These are phyloP conservation scores for Hybognathus amarus DNA, from an alignment of 2,797 vertebrate species.

Conservation along the genomic window DNA sequence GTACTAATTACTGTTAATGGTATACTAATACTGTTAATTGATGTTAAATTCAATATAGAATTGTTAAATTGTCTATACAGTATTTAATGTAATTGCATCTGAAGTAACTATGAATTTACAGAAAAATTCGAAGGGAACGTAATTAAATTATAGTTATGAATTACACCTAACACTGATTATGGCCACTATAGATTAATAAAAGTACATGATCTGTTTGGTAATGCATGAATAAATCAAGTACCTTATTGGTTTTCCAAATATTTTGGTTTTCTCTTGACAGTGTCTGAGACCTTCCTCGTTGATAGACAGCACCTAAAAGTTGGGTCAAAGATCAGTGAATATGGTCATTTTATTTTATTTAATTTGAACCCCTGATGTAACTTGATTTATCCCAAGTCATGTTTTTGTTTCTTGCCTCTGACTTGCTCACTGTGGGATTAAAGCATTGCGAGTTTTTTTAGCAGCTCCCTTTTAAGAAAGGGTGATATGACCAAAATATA, in stretches of 20 bases:
- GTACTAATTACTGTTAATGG: too few relatives aligned
- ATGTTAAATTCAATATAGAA: not conserved
- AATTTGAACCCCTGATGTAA: too few relatives aligned
- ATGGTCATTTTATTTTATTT: not conserved
- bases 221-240: slow-evolving; percentile 58
- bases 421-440: not conserved
- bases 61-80: too few relatives aligned
- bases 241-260: slow-evolving; percentile 90
- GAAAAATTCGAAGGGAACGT: not conserved
- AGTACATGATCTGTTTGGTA: not conserved
- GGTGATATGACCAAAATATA: not conserved
- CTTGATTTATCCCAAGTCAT: not conserved
- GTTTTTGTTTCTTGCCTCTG: not conserved
- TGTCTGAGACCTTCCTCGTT: slow-evolving; percentile 92
- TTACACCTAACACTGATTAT: not conserved
- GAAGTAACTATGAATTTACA: not conserved
- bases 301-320: slow-evolving; percentile 86
- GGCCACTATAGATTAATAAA: not conserved
- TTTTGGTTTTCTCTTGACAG: slow-evolving; percentile 88
- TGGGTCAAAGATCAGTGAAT: not conserved
- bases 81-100: not conserved
- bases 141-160: not conserved
- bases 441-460: not conserved
- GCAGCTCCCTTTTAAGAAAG: not conserved
- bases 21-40: not conserved